phyloP scores from a whole-genome alignment of 2,888 invertebrate genomes.

The Labia minor region DNA sequence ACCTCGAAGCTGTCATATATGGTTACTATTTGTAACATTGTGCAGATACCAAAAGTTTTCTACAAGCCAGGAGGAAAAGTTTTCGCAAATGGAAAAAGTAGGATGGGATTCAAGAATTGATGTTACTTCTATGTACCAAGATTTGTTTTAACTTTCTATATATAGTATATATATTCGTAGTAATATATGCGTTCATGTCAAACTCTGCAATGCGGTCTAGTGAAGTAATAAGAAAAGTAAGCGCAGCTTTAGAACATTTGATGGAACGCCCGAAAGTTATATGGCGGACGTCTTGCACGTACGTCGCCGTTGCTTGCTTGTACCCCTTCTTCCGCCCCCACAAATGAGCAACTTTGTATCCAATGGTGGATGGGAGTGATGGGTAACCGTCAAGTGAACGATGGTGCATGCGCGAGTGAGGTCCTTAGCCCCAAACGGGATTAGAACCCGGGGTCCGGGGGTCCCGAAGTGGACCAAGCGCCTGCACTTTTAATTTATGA shows the following conservation, averaged over 20 bases:
- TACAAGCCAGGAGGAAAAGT: neutral
- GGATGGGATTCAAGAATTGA: neutral
- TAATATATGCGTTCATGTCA: constrained; percentile 2
- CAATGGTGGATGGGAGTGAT: neutral
- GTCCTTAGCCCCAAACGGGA: neutral
- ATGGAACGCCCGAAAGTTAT: neutral
- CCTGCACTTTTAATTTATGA: constrained; percentile 13
- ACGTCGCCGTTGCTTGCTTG: too few species aligned
- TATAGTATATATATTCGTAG: neutral
- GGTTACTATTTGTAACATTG: neutral
- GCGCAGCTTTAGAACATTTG: neutral
- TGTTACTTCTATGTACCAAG: neutral
- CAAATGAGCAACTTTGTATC: too few species aligned
- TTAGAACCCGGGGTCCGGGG: neutral
- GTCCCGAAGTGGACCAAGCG: neutral
- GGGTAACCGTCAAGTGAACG: neutral
- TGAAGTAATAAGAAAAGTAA: constrained; percentile 13
- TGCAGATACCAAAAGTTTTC: neutral
- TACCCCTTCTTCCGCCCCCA: too few species aligned
- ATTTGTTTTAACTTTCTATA: neutral
- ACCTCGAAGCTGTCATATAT: neutral
- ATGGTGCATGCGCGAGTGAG: constrained; percentile 4
- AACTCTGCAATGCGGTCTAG: constrained; percentile 13
- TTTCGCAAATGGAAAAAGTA: neutral
- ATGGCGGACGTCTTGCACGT: neutral